Conservation (phyloP, 2,888 invertebrate species). For the Labia minor region DNA sequence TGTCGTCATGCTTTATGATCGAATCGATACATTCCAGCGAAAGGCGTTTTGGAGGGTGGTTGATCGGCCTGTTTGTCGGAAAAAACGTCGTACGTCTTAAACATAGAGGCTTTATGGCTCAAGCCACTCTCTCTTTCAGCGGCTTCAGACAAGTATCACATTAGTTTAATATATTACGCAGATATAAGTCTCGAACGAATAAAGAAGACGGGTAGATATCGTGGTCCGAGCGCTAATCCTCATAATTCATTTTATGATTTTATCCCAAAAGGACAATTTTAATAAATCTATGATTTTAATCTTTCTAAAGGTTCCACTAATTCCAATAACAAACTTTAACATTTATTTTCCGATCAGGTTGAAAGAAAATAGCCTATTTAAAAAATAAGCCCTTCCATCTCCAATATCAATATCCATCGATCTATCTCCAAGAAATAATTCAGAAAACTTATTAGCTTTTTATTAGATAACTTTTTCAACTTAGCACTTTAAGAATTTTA, state of each 20-base stretch:
- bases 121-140: neutral
- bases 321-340: too few relatives aligned
- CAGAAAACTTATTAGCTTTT: too few relatives aligned
- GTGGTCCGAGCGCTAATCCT: slow-evolving; percentile 7
- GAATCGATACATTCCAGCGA: slow-evolving; percentile 6
- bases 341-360: too few relatives aligned
- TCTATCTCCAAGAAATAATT: too few relatives aligned
- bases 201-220: neutral
- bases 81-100: neutral
- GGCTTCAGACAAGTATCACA: neutral
- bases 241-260: neutral
- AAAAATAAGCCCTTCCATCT: too few relatives aligned
- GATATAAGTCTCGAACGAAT: slow-evolving; percentile 4
- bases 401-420: too few relatives aligned
- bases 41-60: too few relatives aligned
- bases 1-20: slow-evolving; percentile 13
- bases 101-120: neutral
- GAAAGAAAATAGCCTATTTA: too few relatives aligned
- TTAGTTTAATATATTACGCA: slow-evolving; percentile 13
- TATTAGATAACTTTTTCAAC: too few relatives aligned
- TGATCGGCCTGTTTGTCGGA: neutral
- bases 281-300: slow-evolving; percentile 13
- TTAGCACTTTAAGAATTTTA: too few relatives aligned
- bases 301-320: neutral
- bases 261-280: neutral